Percentiles rank a stretch among this genome's conserved stretches.
These are phyloP conservation scores for Pharmacophagus antenor DNA, from an alignment of 2,888 invertebrate genomes.

Conservation along the genomic window DNA sequence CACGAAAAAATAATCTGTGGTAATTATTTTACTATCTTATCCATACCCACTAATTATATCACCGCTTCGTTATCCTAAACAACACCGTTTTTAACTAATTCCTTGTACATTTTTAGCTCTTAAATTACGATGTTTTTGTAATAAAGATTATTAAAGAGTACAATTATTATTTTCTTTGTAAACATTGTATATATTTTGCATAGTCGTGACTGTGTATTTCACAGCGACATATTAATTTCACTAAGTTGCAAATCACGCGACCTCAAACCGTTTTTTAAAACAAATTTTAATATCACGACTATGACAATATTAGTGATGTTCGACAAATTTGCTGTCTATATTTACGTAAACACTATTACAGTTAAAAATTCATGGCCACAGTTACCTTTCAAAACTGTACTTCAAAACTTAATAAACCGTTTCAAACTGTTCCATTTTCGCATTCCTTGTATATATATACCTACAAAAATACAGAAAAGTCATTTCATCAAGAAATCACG, in stretches of 20 bases:
- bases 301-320: not conserved
- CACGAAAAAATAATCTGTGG: no score
- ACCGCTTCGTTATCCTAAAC: no score
- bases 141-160: not conserved
- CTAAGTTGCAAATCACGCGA: conserved; percentile 37
- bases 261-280: conserved; percentile 26
- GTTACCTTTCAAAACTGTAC: not conserved
- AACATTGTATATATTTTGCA: not conserved
- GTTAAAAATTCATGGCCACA: not conserved
- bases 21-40: no score
- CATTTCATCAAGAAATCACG: no score
- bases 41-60: no score
- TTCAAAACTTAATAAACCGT: no score
- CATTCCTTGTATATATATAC: no score
- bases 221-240: conserved; percentile 32
- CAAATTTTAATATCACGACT: conserved; percentile 35
- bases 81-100: no score
- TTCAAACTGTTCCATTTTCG: no score
- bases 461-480: not conserved
- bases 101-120: no score
- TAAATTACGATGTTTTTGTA: no score
- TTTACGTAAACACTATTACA: not conserved
- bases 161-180: not conserved
- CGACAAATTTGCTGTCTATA: not conserved
- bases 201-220: conserved; percentile 35